Base-by-base conservation (phyloP, 1,140 invertebrate genomes). In the Mylabris phalerata region DNA sequence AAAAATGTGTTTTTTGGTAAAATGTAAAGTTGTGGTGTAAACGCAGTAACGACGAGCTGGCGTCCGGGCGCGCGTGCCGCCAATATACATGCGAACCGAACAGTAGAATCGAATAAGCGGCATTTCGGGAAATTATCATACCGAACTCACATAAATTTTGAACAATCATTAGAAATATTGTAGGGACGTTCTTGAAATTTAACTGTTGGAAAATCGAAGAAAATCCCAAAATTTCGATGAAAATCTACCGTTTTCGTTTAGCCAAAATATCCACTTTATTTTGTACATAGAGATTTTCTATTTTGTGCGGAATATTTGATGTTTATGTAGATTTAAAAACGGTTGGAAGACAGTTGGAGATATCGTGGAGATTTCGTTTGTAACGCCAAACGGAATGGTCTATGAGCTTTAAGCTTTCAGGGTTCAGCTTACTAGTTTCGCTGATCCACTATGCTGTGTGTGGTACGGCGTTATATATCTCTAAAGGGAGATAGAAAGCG, bases 31-130 rank as follows among this genome's bases (percentile, higher is more conserved):
- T 32, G 7, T 32, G 32, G 32, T 32, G 32, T 32, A 32, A 32
- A 32, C 32, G 32, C 7, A 32, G 7, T 32, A 48, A 52, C 55
- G 61, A 57, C 57, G 61, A 63, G 59, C 63, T 67, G 63, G 63
- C 66, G 63, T 67, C 63, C 60, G 63, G 54, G 63, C 55, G 63
- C 66, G 66, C 66, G 63, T 65, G 66, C 66, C 63, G 61, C 57
- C 65, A 51, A 62, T 62, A 54, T 60, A 42, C 9, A 55, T 54
- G 59, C 40, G 55, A 54, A 62, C 52, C 50, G 48, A 45, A 48
- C 7, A 48, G 48, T 50, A 57, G 43, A 46, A 55, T 42, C 52
- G 58, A 48, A 48, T 44, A 39, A 56, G 58, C 45, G 47, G 42
- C n/a, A 19, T 43, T 52, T 50, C 49, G 40, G 32, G 38, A 19